Base-by-base conservation (phyloP, 2,888 invertebrate genomes). In the Macaria notata region DNA sequence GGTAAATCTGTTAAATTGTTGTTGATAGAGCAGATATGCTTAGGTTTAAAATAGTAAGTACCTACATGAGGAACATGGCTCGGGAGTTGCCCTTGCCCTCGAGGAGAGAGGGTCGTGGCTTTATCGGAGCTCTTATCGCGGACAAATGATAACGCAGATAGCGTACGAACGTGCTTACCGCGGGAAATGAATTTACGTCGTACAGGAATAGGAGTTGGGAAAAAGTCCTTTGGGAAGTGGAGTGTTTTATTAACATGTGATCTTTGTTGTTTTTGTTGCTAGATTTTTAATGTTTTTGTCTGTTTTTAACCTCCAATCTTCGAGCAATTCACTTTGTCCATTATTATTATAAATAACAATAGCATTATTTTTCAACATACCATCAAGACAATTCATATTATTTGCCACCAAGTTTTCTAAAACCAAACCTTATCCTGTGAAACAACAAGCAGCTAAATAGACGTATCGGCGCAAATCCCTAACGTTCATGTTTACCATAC, bases 101-200 rank as follows among this genome's bases (percentile, higher is more conserved):
- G 9, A 42, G 54, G 46, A 54, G 46, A 55, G 56, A 59, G 61
- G 63, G 59, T 63, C 59, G 58, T 56, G 39, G 54, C 56, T 55
- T 56, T 56, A 54, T 54, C 59, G 61, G 59, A 44, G 53, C 44
- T 54, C 53, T 56, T 65, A 65, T 65, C 65, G 54, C 48, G 47
- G 45, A 57, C 59, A 46, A 56, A 59, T 61, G 63, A 65, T 65
- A 63, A 59, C 59, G 56, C 48, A 50, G 65, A 63, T 65, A 63
- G 46, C 9, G 30, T 57, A 29, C 50, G 45, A 55, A 57, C 65
- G 61, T 56, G 62, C 53, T 46, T 39, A 50, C 45, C 36, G 30
- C 41, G 48, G 9, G 33, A 47, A 50, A 31, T 31, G 46, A 49
- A 50, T 54, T 44, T 9, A 36, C 6, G 44, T 36, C 33, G 33